Conservation (phyloP, 2,113 vertebrate species). For the Copsychus sechellarum region DNA sequence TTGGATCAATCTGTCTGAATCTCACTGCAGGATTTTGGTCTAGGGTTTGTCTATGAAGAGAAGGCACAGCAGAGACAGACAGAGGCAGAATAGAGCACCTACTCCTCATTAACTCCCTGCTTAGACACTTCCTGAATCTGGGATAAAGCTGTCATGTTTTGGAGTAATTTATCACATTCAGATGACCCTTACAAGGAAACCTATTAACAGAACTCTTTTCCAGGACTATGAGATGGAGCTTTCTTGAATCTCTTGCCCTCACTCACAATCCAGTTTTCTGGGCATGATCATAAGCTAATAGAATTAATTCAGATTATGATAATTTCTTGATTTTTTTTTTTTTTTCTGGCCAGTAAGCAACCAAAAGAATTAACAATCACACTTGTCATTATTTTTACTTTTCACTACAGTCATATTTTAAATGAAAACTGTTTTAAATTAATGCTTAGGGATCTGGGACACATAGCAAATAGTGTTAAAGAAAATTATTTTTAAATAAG, state of each 20-base stretch:
- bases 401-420: not conserved
- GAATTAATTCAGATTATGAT: not conserved
- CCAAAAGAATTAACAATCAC: not conserved
- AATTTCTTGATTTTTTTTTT: not conserved
- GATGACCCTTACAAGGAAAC: not conserved
- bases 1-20: not conserved
- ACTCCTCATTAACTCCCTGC: not conserved
- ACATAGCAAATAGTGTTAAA: not conserved
- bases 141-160: not conserved
- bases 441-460: not conserved
- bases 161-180: not conserved
- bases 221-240: not conserved
- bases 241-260: not conserved
- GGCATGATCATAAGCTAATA: not conserved
- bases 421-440: not conserved
- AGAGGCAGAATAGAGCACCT: not conserved
- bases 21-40: not conserved
- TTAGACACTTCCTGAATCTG: not conserved
- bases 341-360: not conserved
- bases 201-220: not conserved
- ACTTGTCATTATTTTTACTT: not conserved
- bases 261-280: not conserved
- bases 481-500: not conserved
- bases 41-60: not conserved
- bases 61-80: not conserved